Evolutionary conservation across 2,113 vertebrate species (phyloP).

Genomic region (Lophura nycthemera): DNA sequence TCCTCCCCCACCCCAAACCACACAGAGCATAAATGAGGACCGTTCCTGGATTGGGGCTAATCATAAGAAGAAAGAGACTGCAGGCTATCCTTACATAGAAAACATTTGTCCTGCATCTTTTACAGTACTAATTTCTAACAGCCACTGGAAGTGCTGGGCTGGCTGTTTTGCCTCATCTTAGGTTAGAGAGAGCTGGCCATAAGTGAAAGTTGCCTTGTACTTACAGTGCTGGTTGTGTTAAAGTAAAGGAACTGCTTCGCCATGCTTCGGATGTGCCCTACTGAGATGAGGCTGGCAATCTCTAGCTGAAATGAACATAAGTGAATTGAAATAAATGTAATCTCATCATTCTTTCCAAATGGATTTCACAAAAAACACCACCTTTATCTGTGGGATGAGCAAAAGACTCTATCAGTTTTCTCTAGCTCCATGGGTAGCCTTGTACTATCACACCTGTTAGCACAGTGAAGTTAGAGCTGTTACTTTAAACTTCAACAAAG

Average conservation of each 20-base stretch:
- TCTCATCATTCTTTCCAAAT: not conserved
- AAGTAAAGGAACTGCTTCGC: conserved; percentile 88
- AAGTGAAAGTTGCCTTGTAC: conserved; percentile 35
- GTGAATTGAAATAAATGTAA: not conserved
- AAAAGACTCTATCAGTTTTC: not conserved
- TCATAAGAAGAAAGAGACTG: not conserved
- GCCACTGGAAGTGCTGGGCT: not conserved
- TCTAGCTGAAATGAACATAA: conserved; percentile 80
- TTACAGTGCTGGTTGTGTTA: conserved; percentile 84
- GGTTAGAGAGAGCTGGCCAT: not conserved
- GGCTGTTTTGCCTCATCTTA: not conserved
- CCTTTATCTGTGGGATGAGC: not conserved
- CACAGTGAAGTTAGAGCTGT: not conserved
- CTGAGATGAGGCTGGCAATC: conserved; percentile 80
- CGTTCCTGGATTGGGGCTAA: not conserved
- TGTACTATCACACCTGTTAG: not conserved
- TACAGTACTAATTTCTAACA: not conserved
- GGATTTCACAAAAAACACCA: not conserved
- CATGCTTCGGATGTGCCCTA: conserved; percentile 78
- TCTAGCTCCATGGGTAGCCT: not conserved
- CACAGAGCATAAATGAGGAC: not conserved
- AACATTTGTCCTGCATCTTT: not conserved
- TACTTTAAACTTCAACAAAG: not conserved
- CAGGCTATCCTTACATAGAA: not conserved
- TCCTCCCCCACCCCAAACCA: not conserved